These are phyloP conservation scores for Syngnathus rostellatus DNA, from an alignment of 2,797 vertebrate genomes.

Conservation along the genomic window DNA sequence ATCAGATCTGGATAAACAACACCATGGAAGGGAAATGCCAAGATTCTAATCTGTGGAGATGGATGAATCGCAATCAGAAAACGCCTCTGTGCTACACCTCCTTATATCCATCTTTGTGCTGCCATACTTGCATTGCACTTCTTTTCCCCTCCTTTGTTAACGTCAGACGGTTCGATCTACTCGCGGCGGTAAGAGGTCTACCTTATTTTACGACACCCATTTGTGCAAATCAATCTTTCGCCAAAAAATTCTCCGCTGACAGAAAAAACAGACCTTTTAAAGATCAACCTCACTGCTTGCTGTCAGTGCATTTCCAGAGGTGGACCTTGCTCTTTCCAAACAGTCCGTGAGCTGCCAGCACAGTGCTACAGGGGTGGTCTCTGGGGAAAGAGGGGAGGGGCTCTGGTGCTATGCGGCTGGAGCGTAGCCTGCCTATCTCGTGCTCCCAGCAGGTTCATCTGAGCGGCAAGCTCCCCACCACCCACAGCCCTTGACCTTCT, in stretches of 20 bases:
- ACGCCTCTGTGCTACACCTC: constrained; percentile 43
- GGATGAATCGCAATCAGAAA: constrained; percentile 14
- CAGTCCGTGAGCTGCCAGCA: constrained; percentile 52
- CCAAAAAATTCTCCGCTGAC: background rate
- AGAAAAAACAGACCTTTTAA: constrained; percentile 24
- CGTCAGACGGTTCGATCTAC: constrained; percentile 10
- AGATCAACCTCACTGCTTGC: constrained; percentile 29
- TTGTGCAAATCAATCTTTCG: constrained; percentile 11
- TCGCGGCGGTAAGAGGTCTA: constrained; percentile 18
- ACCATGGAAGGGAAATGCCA: constrained; percentile 18
- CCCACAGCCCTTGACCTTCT: constrained; percentile 11
- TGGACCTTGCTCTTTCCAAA: constrained; percentile 51
- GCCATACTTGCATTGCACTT: constrained; percentile 3
- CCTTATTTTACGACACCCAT: constrained; percentile 15
- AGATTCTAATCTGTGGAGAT: constrained; percentile 28
- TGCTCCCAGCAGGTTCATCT: constrained; percentile 48
- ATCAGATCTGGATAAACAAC: constrained; percentile 34
- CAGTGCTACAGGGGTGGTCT: constrained; percentile 61
- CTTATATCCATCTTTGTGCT: constrained; percentile 21
- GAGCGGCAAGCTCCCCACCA: constrained; percentile 35
- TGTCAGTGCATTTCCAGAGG: constrained; percentile 43
- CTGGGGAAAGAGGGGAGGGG: constrained; percentile 36
- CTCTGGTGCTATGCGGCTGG: constrained; percentile 36
- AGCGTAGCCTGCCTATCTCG: constrained; percentile 46
- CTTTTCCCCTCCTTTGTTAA: background rate